phyloP scores from a whole-genome alignment of 2,113 vertebrate species.

The Cyanoliseus patagonus region DNA sequence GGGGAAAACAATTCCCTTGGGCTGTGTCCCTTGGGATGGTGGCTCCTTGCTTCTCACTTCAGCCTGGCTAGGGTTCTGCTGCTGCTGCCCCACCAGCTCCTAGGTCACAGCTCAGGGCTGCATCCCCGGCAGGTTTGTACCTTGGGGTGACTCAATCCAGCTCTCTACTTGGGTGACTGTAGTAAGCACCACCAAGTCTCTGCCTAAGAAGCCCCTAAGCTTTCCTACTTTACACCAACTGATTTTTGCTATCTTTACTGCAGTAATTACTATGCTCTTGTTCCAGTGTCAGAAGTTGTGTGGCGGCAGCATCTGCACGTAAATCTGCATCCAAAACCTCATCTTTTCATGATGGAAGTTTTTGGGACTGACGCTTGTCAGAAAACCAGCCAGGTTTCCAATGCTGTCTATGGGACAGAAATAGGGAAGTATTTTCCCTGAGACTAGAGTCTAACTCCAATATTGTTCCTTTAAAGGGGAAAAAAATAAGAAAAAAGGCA shows the following conservation, averaged over 20 bases:
- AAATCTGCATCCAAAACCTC: not conserved
- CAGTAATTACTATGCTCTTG: not conserved
- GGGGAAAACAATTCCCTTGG: not conserved
- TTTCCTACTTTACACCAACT: not conserved
- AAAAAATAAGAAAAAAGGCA: not conserved
- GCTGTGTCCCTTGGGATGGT: not conserved
- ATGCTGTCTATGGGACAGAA: not conserved
- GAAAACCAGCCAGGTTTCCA: not conserved
- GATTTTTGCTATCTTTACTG: not conserved
- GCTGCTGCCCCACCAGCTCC: not conserved
- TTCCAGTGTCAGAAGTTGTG: not conserved
- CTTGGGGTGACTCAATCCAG: fast-evolving
- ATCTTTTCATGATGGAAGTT: not conserved
- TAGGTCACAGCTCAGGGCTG: not conserved
- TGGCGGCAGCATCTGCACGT: not conserved
- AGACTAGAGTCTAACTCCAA: not conserved
- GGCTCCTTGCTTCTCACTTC: not conserved
- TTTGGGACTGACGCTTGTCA: not conserved
- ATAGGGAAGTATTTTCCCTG: not conserved
- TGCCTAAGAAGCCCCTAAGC: not conserved
- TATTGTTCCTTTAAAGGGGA: not conserved
- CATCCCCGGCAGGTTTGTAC: fast-evolving
- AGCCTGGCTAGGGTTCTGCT: not conserved
- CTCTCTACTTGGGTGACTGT: not conserved
- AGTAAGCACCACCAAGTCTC: not conserved